Evolutionary conservation across 64 coral and sea anemone genomes (phyloP), one percentile per base, ranked within the genome.

Genomic region (Pocillopora verrucosa): DNA sequence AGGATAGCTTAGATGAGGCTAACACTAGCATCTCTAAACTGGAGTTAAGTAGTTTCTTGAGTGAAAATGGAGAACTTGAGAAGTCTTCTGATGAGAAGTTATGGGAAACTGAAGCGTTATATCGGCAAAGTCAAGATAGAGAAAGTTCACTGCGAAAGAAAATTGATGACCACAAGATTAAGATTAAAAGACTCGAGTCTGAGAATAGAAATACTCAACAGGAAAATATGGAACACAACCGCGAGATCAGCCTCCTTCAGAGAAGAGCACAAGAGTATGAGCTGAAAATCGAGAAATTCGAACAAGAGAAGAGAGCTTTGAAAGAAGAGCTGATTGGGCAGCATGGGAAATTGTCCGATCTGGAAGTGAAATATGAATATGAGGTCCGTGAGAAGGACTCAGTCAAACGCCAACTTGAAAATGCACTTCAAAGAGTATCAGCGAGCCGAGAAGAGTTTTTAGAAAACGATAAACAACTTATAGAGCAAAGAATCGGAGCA

Each of bases 291-390:
- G 36, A 19, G 19, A 76, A 75, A n/a, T 65, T 80, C 65, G 86
- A 93, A 35, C 86, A 78, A 26, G 91, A 75, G 62, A 93, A 89
- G 65, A 93, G 45, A 76, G 75, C 88, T 36, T 60, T 82, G 9
- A 91, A 88, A 36, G 58, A 87, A n/a, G 77, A 91, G 25, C 65
- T 94, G 11, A 51, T 88, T 25, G 20, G 25, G 6, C 76, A 59
- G 7, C 87, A 90, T 25, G 74, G 83, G 7, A 81, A 87, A 76
- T 69, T 94, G 57, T 60, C 83, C 11, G 89, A 91, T 58, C 58
- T 94, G 24, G 93, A 94, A 62, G 83, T 94, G 10, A 88, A 82
- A 61, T 65, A 87, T 34, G 83, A 94, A 7, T 91, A 91, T 57
- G 93, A 94, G 80, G 56, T 26, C 34, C 65, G 81, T 26, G 89